Conservation (phyloP, 2,113 vertebrate genomes). For the Vidua chalybeata region DNA sequence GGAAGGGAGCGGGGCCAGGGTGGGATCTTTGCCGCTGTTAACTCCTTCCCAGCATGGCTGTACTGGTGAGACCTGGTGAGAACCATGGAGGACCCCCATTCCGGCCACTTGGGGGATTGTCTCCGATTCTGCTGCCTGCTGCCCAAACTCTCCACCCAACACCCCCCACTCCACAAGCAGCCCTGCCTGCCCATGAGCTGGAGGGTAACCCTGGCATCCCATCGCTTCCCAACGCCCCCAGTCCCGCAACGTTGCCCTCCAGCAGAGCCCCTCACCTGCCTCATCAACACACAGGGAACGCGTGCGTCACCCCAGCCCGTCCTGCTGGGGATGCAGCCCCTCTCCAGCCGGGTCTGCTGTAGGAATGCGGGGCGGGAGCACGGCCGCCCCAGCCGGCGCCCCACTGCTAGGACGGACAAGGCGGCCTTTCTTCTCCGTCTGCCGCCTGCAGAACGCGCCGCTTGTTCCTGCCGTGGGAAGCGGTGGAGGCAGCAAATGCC, state of each 20-base stretch:
- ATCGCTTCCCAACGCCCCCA: rapidly evolving
- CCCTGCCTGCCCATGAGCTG: neutral
- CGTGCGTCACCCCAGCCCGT: neutral
- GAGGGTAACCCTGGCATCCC: neutral
- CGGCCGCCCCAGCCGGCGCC: neutral
- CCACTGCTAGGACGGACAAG: conserved; percentile 49
- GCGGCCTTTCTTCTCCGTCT: conserved; percentile 53
- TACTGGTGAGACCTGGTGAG: neutral
- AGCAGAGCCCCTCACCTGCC: neutral
- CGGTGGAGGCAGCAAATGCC: conserved; percentile 48
- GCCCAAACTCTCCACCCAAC: neutral
- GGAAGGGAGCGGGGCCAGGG: neutral
- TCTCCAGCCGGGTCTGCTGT: conserved; percentile 53
- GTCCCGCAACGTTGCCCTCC: neutral
- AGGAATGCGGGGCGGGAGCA: conserved; percentile 17
- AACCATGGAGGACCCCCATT: too few species aligned
- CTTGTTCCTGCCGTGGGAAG: conserved; percentile 65
- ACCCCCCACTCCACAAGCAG: neutral
- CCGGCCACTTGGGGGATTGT: rapidly evolving
- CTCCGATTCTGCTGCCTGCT: neutral
- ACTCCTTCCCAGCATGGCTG: neutral
- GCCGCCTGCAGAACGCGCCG: conserved; percentile 43
- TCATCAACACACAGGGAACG: neutral
- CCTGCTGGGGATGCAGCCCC: neutral
- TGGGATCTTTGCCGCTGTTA: neutral